Conservation (phyloP, 1,140 invertebrate species). For the Tyrophagus putrescentiae region DNA sequence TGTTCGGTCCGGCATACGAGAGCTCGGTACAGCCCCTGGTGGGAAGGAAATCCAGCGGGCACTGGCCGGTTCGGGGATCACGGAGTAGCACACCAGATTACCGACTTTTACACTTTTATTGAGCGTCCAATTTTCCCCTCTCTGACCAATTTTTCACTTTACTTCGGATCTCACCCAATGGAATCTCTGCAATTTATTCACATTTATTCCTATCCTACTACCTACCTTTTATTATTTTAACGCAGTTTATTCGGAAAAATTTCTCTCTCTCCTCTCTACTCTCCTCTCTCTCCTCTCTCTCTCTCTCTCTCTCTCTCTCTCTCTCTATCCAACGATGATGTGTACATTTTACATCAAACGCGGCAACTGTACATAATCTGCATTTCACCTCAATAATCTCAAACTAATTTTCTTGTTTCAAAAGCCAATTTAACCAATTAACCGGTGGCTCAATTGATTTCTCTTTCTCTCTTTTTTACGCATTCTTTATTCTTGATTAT, state of each 20-base stretch:
- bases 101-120: background rate
- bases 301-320: constrained; percentile 15
- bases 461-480: background rate
- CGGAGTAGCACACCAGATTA: too few relatives aligned
- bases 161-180: background rate
- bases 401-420: background rate
- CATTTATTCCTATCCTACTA: too few relatives aligned
- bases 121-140: background rate
- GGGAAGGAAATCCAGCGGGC: too few relatives aligned
- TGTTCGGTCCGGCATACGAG: too few relatives aligned
- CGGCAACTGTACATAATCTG: too few relatives aligned
- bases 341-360: too few relatives aligned
- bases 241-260: too few relatives aligned
- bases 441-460: background rate
- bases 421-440: constrained; percentile 6
- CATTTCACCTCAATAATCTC: too few relatives aligned
- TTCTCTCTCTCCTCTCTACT: background rate
- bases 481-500: background rate
- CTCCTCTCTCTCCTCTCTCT: background rate
- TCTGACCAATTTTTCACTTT: background rate
- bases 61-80: too few relatives aligned
- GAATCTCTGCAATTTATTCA: background rate
- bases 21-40: too few relatives aligned
- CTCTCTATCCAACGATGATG: too few relatives aligned
- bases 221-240: too few relatives aligned